Evolutionary conservation across 2,113 vertebrate species (phyloP).

Genomic region (Marcusenius ussheri): DNA sequence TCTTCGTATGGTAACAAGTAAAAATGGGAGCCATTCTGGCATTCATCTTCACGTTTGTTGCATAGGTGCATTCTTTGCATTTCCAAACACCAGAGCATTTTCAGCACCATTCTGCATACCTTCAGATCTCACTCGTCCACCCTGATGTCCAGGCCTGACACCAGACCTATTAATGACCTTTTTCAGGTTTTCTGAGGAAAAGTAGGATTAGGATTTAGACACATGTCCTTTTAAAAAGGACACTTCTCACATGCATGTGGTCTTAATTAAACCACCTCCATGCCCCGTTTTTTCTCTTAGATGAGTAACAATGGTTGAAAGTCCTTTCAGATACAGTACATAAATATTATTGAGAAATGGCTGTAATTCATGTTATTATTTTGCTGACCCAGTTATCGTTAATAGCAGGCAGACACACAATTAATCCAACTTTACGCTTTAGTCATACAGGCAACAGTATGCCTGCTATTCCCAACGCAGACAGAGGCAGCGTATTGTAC

Average conservation of each 20-base stretch:
- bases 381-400: not conserved
- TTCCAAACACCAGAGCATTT: not conserved
- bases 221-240: not conserved
- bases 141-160: not conserved
- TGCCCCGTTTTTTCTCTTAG: not conserved
- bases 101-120: not conserved
- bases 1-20: not conserved
- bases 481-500: not conserved
- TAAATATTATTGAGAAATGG: not conserved
- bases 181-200: not conserved
- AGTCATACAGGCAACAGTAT: not conserved
- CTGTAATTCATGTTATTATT: not conserved
- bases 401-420: not conserved
- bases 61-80: not conserved
- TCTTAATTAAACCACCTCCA: not conserved
- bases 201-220: too few species aligned
- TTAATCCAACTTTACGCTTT: not conserved
- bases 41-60: not conserved
- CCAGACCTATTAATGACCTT: not conserved
- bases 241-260: not conserved
- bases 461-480: not conserved
- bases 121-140: not conserved
- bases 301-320: not conserved
- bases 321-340: not conserved
- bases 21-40: not conserved